Conservation (phyloP, 2,797 vertebrate genomes). For the Ctenopoma multispine region DNA sequence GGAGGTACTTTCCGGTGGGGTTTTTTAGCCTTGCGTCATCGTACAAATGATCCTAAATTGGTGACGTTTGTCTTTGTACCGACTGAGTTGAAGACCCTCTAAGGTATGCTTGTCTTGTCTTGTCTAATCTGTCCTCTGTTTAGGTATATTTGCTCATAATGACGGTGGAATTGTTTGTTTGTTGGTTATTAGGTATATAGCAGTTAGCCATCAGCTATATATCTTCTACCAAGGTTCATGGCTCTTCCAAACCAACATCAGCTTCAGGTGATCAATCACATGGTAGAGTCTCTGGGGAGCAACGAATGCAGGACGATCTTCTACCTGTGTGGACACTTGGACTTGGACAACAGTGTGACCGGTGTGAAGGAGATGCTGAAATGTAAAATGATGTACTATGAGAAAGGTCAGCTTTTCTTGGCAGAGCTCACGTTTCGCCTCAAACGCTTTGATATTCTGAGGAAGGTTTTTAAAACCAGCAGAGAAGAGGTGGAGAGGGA, state of each 20-base stretch:
- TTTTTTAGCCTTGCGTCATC: neutral
- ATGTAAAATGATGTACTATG: conserved; percentile 66
- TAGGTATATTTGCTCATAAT: no score
- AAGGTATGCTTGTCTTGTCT: neutral
- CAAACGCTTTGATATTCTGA: conserved; percentile 89
- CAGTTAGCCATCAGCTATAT: neutral
- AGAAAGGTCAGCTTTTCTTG: conserved; percentile 67
- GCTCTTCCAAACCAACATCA: conserved; percentile 13
- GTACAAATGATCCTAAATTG: neutral
- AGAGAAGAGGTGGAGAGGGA: conserved; percentile 76
- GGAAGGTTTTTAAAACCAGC: conserved; percentile 76
- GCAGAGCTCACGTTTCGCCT: conserved; percentile 85
- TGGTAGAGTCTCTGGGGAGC: conserved; percentile 84
- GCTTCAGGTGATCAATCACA: conserved; percentile 75
- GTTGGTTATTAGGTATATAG: neutral
- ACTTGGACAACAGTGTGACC: conserved; percentile 54
- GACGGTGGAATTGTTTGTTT: no score
- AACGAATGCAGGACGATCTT: conserved; percentile 83
- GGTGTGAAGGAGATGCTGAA: conserved; percentile 79
- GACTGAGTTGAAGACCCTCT: neutral
- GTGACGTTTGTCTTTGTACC: neutral
- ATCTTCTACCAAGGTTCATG: conserved; percentile 22
- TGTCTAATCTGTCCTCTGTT: no score
- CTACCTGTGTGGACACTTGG: conserved; percentile 85
- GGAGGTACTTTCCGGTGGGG: neutral